These are phyloP conservation scores for Chironex yamaguchii DNA, from an alignment of 30 jellyfish, hydroid and myxozoan species.

Conservation along the genomic window DNA sequence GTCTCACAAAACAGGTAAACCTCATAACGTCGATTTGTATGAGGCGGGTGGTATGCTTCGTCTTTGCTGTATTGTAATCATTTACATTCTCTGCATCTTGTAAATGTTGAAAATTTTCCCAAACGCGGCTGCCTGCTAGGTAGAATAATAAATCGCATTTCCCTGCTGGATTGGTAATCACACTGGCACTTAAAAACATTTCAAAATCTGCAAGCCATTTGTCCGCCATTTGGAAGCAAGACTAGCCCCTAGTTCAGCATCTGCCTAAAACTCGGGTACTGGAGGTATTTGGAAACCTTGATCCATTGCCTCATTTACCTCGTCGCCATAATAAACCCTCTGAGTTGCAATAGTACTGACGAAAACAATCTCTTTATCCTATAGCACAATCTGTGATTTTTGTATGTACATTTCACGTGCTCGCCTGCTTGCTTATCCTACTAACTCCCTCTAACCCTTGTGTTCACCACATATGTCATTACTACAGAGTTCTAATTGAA, in stretches of 20 bases:
- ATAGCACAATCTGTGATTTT: no score
- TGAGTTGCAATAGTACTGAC: no score
- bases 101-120: constrained; percentile 43
- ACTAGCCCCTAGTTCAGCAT: constrained; percentile 45
- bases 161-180: not conserved
- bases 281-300: no score
- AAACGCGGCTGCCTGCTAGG: constrained; percentile 33
- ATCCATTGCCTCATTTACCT: no score
- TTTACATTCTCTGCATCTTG: constrained; percentile 1
- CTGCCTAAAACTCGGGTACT: constrained; percentile 44
- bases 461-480: no score
- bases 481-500: no score
- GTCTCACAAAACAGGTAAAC: constrained; percentile 31
- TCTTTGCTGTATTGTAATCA: not conserved
- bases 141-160: constrained; percentile 7
- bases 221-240: constrained; percentile 14
- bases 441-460: no score
- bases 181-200: constrained; percentile 29
- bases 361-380: no score
- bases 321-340: no score
- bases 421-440: no score
- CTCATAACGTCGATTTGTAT: constrained; percentile 31
- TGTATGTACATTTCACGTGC: no score
- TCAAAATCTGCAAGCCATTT: constrained; percentile 39
- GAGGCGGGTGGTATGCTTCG: constrained; percentile 42